Evolutionary conservation across 2,888 invertebrate genomes (phyloP), one percentile per base, ranked within the genome.

Genomic region (Phortica magna): DNA sequence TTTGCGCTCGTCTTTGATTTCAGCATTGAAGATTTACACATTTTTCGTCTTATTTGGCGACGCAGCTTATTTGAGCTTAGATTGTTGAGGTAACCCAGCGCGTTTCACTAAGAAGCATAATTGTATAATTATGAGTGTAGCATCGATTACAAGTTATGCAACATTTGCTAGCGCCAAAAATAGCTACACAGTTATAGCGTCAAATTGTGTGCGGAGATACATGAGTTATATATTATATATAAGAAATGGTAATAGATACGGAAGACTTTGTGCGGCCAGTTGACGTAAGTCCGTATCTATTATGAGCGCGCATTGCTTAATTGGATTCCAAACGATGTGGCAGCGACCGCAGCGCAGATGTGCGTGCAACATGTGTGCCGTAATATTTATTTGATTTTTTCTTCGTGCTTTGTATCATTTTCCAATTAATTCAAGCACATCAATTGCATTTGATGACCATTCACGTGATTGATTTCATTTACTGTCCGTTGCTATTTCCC

Each of bases 381-480:
- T 76, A 83, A 80, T 9, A 48, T 48, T n/a, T n/a, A n/a, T n/a
- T n/a, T n/a, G n/a, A 48, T 48, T 9, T 14, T 48, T 5, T 14
- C 7, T 9, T 48, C 87, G 82, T 81, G 82, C 76, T 7, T 68
- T 53, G 64, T 75, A 31, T 31, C 31, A 31, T 87, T 87, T 89
- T 89, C 82, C 89, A 89, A 89, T 89, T 88, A 88, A 89, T 81
- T 81, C 79, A 76, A 48, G 48, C 48, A 57, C 10, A 22, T 9
- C 17, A 61, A 61, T 61, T 61, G 10, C 17, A 61, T 17, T 61
- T 22, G 19, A 61, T 59, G 22, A 39, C 42, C 61, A 57, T 48
- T 70, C 65, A 68, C 77, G 79, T 89, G 87, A 87, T 87, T 87
- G 87, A 87, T 87, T 85, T 88, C 79, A 80, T 80, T 82, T 80